These are phyloP conservation scores for Rotaria magnacalcarata DNA, from an alignment of 2,888 invertebrate species.

Conservation along the genomic window DNA sequence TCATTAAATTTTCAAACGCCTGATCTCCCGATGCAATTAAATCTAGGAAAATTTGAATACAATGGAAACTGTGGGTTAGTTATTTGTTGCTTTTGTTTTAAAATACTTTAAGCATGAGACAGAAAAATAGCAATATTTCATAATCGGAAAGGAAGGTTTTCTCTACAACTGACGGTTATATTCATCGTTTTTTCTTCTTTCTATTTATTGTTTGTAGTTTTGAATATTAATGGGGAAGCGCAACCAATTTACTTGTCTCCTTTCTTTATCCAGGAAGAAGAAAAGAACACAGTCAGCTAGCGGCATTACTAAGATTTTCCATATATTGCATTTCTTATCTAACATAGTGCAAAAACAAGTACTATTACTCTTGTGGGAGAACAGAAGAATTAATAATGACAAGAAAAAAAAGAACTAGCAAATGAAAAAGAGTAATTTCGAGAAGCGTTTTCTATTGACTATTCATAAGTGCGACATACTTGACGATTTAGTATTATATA, in stretches of 20 bases:
- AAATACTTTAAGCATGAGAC: too few relatives aligned
- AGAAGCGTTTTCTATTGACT: background rate
- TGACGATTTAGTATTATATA: too few relatives aligned
- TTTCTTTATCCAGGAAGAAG: background rate
- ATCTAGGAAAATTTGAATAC: conserved; percentile 99
- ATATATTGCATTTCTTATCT: background rate
- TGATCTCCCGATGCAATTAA: conserved; percentile 98
- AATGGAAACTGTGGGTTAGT: conserved; percentile 86
- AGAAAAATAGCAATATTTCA: too few relatives aligned
- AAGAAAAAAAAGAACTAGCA: background rate
- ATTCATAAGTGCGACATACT: background rate
- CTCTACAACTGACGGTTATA: background rate
- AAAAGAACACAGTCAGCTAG: background rate
- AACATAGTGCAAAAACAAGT: background rate
- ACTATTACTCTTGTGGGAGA: background rate
- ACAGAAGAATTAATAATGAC: background rate
- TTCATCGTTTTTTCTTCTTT: background rate
- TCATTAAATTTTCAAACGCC: conserved; percentile 95
- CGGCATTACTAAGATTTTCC: background rate
- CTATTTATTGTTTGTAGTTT: background rate
- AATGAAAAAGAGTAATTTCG: background rate
- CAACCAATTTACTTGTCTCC: background rate
- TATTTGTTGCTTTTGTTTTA: background rate
- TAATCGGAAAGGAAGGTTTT: background rate
- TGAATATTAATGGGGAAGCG: background rate